Evolutionary conservation across 2,888 invertebrate genomes (phyloP).

Genomic region (Acanthacorydalis orientalis): DNA sequence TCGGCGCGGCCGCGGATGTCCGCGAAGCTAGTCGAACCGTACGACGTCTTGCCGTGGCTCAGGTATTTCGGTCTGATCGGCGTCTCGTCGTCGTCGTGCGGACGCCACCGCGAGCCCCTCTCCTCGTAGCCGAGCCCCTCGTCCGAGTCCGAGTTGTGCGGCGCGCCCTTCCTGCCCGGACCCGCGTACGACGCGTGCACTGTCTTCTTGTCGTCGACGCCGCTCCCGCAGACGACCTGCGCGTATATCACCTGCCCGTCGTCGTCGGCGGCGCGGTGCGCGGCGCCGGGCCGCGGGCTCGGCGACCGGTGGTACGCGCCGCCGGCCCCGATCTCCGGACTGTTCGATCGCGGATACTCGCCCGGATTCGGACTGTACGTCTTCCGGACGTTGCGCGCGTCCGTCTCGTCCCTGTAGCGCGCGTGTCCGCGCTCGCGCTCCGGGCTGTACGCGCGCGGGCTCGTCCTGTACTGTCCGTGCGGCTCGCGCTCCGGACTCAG

Average conservation of each 20-base stretch:
- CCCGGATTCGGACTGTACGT: neutral
- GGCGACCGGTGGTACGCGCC: neutral
- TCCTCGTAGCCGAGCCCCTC: slow-evolving; percentile 65
- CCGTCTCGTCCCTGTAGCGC: neutral
- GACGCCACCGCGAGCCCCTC: slow-evolving; percentile 10
- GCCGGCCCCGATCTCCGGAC: neutral
- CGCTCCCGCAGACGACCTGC: slow-evolving; percentile 43
- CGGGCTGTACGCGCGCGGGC: neutral
- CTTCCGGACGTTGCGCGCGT: no score
- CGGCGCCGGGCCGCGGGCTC: slow-evolving; percentile 16
- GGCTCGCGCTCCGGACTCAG: no score
- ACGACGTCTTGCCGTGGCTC: slow-evolving; percentile 26
- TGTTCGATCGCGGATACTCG: neutral
- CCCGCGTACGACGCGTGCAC: slow-evolving; percentile 31
- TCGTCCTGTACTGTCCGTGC: no score
- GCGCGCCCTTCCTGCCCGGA: slow-evolving; percentile 28
- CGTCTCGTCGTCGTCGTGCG: slow-evolving; percentile 25
- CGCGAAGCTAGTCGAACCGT: slow-evolving; percentile 21
- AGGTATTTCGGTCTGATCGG: slow-evolving; percentile 46
- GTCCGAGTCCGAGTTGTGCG: slow-evolving; percentile 56
- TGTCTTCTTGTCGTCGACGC: slow-evolving; percentile 26
- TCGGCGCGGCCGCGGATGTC: slow-evolving; percentile 43
- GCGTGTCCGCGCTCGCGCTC: neutral
- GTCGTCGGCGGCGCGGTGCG: slow-evolving; percentile 23
- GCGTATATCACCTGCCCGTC: slow-evolving; percentile 50